These are phyloP conservation scores for Fistularia commersonii DNA, from an alignment of 2,797 vertebrate genomes.

Conservation along the genomic window DNA sequence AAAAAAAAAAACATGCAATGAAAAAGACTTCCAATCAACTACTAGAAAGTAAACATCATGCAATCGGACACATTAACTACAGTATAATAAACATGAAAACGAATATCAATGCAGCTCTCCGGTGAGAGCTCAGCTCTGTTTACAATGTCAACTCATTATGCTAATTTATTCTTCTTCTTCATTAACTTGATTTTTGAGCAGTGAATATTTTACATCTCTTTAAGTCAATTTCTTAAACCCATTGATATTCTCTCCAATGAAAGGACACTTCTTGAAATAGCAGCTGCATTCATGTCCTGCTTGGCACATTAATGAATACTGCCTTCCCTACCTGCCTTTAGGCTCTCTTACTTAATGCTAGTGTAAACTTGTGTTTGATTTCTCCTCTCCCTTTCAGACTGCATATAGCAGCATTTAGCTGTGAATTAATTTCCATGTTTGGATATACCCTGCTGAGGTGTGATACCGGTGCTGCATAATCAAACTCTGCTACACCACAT, in stretches of 20 bases:
- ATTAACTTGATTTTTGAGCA: conserved; percentile 57
- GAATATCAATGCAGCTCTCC: conserved; percentile 44
- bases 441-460: conserved; percentile 77
- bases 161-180: conserved; percentile 56
- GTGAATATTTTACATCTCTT: conserved; percentile 58
- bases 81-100: conserved; percentile 15
- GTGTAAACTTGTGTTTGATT: conserved; percentile 70
- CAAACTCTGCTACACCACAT: conserved; percentile 71
- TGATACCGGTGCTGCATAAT: conserved; percentile 70
- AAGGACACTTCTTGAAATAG: conserved; percentile 26
- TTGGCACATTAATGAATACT: conserved; percentile 68
- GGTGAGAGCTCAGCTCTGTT: conserved; percentile 40
- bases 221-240: conserved; percentile 35
- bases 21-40: not conserved
- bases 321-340: conserved; percentile 57
- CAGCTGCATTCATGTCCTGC: conserved; percentile 18
- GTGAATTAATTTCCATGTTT: conserved; percentile 81
- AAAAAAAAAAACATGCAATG: too few species aligned
- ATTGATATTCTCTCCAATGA: conserved; percentile 45
- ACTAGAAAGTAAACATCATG: not conserved
- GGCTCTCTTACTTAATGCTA: conserved; percentile 57
- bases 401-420: conserved; percentile 78
- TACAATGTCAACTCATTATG: conserved; percentile 53
- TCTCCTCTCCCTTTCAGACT: conserved; percentile 53
- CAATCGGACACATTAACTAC: conserved; percentile 34